Conservation (phyloP, 2,113 vertebrate genomes). For the Serranochromis macrocephalus region DNA sequence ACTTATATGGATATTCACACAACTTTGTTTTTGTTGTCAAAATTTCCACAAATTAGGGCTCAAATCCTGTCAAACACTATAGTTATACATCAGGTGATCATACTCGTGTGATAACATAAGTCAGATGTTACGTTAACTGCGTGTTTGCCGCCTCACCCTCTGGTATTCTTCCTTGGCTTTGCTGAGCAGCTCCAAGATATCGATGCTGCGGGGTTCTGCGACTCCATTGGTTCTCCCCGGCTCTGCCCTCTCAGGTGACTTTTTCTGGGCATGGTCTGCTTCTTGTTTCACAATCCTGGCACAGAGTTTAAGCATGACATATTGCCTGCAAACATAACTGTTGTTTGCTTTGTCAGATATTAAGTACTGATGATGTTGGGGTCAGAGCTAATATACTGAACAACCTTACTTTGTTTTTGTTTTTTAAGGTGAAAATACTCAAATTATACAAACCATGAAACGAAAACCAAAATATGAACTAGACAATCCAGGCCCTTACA, state of each 20-base stretch:
- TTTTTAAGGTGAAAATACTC: neutral
- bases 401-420: neutral
- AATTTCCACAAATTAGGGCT: neutral
- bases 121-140: neutral
- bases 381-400: neutral
- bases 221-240: slow-evolving; percentile 78
- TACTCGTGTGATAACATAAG: neutral
- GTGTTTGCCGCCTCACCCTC: slow-evolving; percentile 69
- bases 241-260: slow-evolving; percentile 73
- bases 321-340: neutral
- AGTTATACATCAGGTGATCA: neutral
- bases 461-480: neutral
- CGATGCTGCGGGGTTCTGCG: slow-evolving; percentile 75
- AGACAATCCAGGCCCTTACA: neutral
- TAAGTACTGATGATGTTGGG: neutral
- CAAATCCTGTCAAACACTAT: neutral
- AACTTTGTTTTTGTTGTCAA: neutral
- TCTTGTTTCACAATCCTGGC: slow-evolving; percentile 88
- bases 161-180: slow-evolving; percentile 97
- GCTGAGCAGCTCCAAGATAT: slow-evolving; percentile 94
- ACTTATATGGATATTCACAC: neutral
- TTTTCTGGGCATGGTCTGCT: slow-evolving; percentile 75
- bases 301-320: neutral
- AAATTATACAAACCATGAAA: neutral
- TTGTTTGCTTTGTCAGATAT: neutral